These are phyloP conservation scores for Tyria jacobaeae DNA, from an alignment of 2,888 invertebrate species.

Conservation along the genomic window DNA sequence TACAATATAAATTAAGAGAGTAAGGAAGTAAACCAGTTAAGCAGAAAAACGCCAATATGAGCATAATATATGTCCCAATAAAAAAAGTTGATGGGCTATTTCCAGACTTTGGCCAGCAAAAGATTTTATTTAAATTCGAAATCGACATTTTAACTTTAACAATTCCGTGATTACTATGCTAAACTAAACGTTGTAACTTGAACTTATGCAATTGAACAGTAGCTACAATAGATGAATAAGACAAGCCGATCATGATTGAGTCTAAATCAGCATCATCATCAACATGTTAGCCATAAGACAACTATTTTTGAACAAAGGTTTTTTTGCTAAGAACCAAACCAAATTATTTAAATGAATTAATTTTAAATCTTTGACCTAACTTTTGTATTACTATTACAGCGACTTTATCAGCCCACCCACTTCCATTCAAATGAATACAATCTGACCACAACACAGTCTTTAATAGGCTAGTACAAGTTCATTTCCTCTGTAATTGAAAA, in stretches of 20 bases:
- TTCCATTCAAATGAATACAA: constrained; percentile 16
- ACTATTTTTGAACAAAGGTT: not conserved
- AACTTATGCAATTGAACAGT: not conserved
- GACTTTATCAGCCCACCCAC: constrained; percentile 14
- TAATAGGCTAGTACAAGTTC: constrained; percentile 18
- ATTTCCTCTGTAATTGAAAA: constrained; percentile 44
- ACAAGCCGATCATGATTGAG: no score
- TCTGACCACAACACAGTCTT: constrained; percentile 9
- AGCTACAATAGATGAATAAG: not conserved
- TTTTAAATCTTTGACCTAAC: constrained; percentile 12
- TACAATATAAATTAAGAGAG: no score
- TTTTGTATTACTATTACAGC: constrained; percentile 10
- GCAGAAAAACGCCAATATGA: no score
- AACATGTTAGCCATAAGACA: not conserved
- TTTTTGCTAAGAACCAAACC: not conserved
- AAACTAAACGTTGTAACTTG: not conserved
- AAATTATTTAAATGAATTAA: not conserved
- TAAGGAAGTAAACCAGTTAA: no score
- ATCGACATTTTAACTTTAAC: no score
- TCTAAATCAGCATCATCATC: not conserved
- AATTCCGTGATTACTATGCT: not conserved
- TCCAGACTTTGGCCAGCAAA: no score
- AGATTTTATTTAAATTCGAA: no score
- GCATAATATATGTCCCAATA: no score
- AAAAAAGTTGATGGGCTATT: no score